Base-by-base conservation (phyloP, 2,888 invertebrate genomes). In the Cryptocheilus praepositus region DNA sequence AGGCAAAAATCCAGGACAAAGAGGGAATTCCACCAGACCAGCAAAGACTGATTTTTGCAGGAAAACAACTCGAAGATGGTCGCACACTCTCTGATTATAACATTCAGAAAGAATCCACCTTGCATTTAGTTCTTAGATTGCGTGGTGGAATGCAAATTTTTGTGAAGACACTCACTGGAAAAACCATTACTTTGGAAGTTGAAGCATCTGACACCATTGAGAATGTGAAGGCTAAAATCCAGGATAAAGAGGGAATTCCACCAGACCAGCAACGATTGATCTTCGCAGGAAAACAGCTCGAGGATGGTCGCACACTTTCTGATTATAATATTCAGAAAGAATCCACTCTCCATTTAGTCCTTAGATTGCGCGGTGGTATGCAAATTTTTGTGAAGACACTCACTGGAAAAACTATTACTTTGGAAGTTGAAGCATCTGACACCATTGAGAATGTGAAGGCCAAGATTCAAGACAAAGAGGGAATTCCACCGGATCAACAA, bases 261-360 rank as follows among this genome's bases (percentile, higher is more conserved):
- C 83, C 83, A 43, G 83, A 83, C 8, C 83, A 83, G n/a, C 83
- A 83, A 15, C 56, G 83, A 0, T 68, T 83, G 64, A 83, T 83
- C 28, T 83, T 83, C 4, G 83, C 83, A 2, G 83, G 83, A 0
- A 83, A 83, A 0, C 83, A 83, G 15, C 25, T 83, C 0, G 83
- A 84, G 49, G 83, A 83, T 44, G 83, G 83, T 0, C 79, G 83
- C 0, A 84, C 83, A 0, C 13, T 83, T 0, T 83, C 83, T 0
- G 83, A 84, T 0, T 84, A 83, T 0, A 83, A 83, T 0, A 83
- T 83, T 0, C 83, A 83, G 18, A 83, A 83, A 0, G 83, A 83
- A 21, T 83, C 82, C 0, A 83, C 83, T 0, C 61, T 83, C 0
- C 83, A 83, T 13, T 56, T 83, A 5, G 83, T 83, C 0, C 71